Evolutionary conservation across 53 echinoderm and acorn worm genomes (phyloP), one percentile per base, ranked within the genome.

Genomic region (Echinarachnius parma): DNA sequence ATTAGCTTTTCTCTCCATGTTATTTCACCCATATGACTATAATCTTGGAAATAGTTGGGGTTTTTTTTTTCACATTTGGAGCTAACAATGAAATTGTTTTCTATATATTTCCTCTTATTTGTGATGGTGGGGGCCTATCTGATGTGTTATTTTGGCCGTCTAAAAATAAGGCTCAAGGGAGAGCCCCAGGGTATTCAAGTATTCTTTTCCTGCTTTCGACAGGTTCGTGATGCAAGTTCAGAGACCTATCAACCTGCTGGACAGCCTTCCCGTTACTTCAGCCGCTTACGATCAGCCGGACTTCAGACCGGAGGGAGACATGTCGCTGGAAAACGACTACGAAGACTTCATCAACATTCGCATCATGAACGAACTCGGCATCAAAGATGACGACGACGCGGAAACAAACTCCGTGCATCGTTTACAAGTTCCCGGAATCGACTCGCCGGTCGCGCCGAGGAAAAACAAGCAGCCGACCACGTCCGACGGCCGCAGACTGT

Each of bases 261-360:
- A 84, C 14, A 56, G 34, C 28, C 32, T 68, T n/a, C 68, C 68
- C 4, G 21, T 52, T 10, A 28, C 74, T 5, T 57, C 55, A n/a
- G 74, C 74, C 24, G 74, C 74, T 7, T 72, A 56, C 29, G 83
- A 83, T 26, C 87, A 87, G 31, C 77, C 76, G 24, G 89, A 89
- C 50, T 45, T 54, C 16, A 64, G 66, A 11, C 35, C 71, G 14
- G 60, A 67, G 0, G 60, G 60, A 0, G 92, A 92, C 3, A 82
- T 60, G 37, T 81, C 80, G 3, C 62, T 76, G 1, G 89, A 89
- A 37, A 92, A 92, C 20, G 92, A 92, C 62, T 92, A 92, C 53
- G 92, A 92, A 55, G 92, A 87, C 33, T 92, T 92, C 69, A 87
- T 88, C 67, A 83, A 80, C 21, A 76, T 87, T 50, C 82, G 78